These are phyloP conservation scores for Drosophila prolongata DNA, from an alignment of 2,888 invertebrate genomes.

Conservation along the genomic window DNA sequence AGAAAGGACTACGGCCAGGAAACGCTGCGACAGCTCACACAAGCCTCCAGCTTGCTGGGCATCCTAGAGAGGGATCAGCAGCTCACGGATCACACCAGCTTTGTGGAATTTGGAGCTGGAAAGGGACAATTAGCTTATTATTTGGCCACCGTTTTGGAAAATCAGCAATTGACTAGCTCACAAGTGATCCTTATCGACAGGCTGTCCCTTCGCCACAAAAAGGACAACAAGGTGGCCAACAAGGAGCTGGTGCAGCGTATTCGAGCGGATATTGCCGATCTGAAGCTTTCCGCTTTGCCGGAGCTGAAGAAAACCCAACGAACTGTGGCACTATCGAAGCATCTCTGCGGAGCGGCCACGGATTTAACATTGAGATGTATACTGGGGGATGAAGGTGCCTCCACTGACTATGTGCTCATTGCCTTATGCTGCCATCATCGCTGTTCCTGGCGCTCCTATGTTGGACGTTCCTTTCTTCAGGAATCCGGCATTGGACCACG, in stretches of 20 bases:
- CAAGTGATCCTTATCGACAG: conserved; percentile 91
- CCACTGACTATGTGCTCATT: conserved; percentile 87
- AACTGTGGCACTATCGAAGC: conserved; percentile 93
- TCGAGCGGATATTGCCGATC: conserved; percentile 92
- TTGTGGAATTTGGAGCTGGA: conserved; percentile 95
- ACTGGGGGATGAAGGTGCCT: conserved; percentile 58
- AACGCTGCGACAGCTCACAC: conserved; percentile 90
- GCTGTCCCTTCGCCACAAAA: conserved; percentile 92
- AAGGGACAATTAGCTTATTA: conserved; percentile 93
- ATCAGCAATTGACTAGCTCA: conserved; percentile 82
- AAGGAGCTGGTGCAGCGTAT: conserved; percentile 86
- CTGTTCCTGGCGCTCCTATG: conserved; percentile 89
- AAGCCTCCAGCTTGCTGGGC: conserved; percentile 91
- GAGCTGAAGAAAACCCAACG: conserved; percentile 83
- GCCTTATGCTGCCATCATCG: conserved; percentile 97
- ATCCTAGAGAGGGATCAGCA: conserved; percentile 88
- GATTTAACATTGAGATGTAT: conserved; percentile 91
- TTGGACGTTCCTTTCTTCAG: conserved; percentile 88
- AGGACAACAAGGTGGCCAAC: conserved; percentile 88
- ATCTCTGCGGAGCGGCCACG: conserved; percentile 95
- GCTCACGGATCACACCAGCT: conserved; percentile 88
- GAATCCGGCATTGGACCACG: conserved; percentile 86
- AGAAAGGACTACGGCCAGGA: conserved; percentile 87
- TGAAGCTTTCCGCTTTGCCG: conserved; percentile 87
- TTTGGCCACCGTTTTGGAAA: conserved; percentile 87